Conservation (phyloP, 2,113 vertebrate genomes). For the Lamprotornis superbus region DNA sequence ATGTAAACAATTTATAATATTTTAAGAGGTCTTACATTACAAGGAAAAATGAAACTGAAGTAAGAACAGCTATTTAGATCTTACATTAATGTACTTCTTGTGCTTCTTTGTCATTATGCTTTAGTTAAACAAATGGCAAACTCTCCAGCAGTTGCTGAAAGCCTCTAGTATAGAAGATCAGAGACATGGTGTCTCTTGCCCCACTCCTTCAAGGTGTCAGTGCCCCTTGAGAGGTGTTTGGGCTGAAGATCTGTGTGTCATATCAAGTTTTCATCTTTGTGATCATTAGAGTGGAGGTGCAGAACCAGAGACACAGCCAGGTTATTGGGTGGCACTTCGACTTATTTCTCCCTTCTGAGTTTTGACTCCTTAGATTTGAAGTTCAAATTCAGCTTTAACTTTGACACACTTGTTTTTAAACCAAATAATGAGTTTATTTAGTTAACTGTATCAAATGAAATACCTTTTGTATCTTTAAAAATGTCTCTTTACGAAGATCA, state of each 20-base stretch:
- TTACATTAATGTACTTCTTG: not conserved
- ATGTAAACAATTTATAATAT: conserved; percentile 15
- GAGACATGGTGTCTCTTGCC: not conserved
- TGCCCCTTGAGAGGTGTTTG: not conserved
- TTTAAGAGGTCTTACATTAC: not conserved
- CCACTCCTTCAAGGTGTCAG: not conserved
- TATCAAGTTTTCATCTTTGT: not conserved
- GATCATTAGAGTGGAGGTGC: not conserved
- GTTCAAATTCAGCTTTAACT: conserved; percentile 22
- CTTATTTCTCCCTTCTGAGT: not conserved
- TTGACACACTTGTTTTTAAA: not conserved
- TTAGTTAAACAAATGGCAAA: not conserved
- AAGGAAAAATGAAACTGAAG: not conserved
- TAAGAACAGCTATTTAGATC: not conserved
- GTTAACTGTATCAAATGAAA: conserved; percentile 30
- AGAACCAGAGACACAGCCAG: not conserved
- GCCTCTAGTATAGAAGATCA: not conserved
- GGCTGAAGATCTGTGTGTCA: not conserved
- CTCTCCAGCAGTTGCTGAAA: not conserved
- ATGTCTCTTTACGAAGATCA: not conserved
- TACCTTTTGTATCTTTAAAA: conserved; percentile 16
- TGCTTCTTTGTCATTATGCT: not conserved
- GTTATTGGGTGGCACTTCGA: not conserved
- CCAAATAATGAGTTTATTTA: conserved; percentile 17
- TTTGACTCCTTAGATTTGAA: conserved; percentile 11